Conservation (phyloP, 2,888 invertebrate species). For the Notocelia uddmanniana region DNA sequence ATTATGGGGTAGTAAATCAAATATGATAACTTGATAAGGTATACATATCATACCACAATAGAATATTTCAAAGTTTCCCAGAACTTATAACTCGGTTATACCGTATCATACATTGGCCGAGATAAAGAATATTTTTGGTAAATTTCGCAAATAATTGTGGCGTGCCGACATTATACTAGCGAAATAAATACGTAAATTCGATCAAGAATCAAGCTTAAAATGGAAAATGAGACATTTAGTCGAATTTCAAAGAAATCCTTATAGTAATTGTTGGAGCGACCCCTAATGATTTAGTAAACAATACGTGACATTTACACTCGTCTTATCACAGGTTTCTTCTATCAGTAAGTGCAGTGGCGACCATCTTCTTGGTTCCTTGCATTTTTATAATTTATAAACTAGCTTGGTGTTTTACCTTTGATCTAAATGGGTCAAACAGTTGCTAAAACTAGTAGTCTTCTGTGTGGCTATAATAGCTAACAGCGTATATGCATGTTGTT, state of each 20-base stretch:
- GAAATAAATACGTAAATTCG: not conserved
- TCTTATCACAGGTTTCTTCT: conserved; percentile 72
- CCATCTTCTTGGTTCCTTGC: conserved; percentile 14
- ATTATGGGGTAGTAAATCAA: too few species aligned
- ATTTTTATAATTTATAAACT: not conserved
- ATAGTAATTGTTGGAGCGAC: conserved; percentile 33
- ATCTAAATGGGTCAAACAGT: too few species aligned
- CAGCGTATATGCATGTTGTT: too few species aligned
- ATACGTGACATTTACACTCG: conserved; percentile 52
- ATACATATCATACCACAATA: too few species aligned
- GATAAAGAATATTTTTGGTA: not conserved
- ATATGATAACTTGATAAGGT: too few species aligned
- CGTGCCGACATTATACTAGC: not conserved
- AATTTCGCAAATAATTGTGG: not conserved
- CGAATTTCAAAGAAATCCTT: not conserved
- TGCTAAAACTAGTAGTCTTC: too few species aligned
- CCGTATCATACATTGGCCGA: too few species aligned
- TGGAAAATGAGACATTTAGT: not conserved
- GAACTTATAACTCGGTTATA: too few species aligned
- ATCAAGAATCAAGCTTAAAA: not conserved
- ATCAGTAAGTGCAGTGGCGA: conserved; percentile 30
- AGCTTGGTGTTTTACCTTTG: too few species aligned
- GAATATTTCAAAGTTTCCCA: too few species aligned
- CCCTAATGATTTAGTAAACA: conserved; percentile 41
- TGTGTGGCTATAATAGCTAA: too few species aligned